Conservation (phyloP, 2,797 vertebrate species). For the Galago senegalensis region DNA sequence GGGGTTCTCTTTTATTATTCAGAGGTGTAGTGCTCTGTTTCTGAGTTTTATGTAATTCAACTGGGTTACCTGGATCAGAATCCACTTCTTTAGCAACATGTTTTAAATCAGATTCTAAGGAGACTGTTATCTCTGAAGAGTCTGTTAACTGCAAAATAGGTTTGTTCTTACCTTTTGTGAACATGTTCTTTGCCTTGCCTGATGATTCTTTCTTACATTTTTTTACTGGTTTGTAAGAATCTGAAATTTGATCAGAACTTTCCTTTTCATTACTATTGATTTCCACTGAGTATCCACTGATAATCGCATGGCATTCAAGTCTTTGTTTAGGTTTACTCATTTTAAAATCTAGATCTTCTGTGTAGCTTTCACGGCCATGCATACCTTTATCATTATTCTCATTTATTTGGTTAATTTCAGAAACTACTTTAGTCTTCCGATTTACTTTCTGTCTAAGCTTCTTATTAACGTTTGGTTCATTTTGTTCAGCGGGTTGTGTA, state of each 20-base stretch:
- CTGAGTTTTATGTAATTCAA: slow-evolving; percentile 3
- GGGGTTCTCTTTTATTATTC: not conserved
- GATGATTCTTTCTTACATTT: slow-evolving; percentile 62
- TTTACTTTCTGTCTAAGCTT: slow-evolving; percentile 57
- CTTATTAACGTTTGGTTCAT: slow-evolving; percentile 65
- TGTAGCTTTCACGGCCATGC: slow-evolving; percentile 38
- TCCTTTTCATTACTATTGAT: slow-evolving; percentile 64
- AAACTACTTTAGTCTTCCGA: slow-evolving; percentile 73
- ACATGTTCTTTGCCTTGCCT: slow-evolving; percentile 63
- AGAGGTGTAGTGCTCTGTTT: slow-evolving; percentile 27
- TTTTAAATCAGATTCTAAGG: slow-evolving; percentile 70
- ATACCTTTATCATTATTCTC: slow-evolving; percentile 44
- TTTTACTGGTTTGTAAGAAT: slow-evolving; percentile 44
- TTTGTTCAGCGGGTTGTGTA: slow-evolving; percentile 51
- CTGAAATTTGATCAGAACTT: slow-evolving; percentile 50
- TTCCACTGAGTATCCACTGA: slow-evolving; percentile 52
- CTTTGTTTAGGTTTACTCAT: slow-evolving; percentile 62
- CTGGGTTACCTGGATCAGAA: slow-evolving; percentile 28
- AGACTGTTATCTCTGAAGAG: not conserved
- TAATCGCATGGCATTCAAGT: slow-evolving; percentile 61
- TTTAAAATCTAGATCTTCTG: slow-evolving; percentile 63
- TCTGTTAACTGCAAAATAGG: slow-evolving; percentile 57
- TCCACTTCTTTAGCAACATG: slow-evolving; percentile 26
- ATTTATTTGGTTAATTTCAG: slow-evolving; percentile 65
- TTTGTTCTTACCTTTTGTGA: slow-evolving; percentile 78